phyloP scores from a whole-genome alignment of 1,140 invertebrate genomes.

The Drosophila paulistorum region DNA sequence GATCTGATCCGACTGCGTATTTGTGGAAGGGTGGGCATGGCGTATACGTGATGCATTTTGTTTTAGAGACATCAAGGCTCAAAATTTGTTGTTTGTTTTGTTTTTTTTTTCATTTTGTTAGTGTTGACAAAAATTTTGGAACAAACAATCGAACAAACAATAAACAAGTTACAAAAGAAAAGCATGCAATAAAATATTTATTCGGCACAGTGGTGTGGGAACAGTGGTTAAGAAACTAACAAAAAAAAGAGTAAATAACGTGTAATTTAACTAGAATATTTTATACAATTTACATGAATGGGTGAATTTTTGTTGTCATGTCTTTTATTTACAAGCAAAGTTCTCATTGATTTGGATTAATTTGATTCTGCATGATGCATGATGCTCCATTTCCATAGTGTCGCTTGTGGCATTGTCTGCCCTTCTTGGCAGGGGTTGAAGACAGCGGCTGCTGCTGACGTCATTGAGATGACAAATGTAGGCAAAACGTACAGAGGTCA shows the following conservation, averaged over 20 bases:
- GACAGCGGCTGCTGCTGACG: background rate
- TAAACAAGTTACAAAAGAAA: constrained; percentile 20
- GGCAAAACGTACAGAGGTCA: constrained; percentile 84
- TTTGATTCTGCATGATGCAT: background rate
- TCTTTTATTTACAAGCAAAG: background rate
- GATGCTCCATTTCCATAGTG: constrained; percentile 33
- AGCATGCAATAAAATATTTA: constrained; percentile 33
- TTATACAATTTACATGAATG: background rate
- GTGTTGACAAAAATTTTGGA: constrained; percentile 36
- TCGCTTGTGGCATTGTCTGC: constrained; percentile 19
- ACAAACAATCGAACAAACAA: constrained; percentile 31
- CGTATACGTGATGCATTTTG: constrained; percentile 41
- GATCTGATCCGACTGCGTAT: constrained; percentile 97
- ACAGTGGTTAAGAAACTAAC: background rate
- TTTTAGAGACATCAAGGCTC: constrained; percentile 1
- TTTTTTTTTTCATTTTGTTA: background rate
- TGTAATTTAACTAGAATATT: background rate
- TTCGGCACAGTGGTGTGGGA: constrained; percentile 4
- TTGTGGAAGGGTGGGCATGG: constrained; percentile 13
- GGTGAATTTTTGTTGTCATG: background rate
- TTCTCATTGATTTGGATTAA: too few species aligned
- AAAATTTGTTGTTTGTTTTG: background rate
- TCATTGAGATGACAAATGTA: constrained; percentile 68
- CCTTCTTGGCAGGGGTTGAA: constrained; percentile 5
- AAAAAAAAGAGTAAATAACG: constrained; percentile 4